Conservation (phyloP, 2,888 invertebrate species). For the Stenodera caucasica region DNA sequence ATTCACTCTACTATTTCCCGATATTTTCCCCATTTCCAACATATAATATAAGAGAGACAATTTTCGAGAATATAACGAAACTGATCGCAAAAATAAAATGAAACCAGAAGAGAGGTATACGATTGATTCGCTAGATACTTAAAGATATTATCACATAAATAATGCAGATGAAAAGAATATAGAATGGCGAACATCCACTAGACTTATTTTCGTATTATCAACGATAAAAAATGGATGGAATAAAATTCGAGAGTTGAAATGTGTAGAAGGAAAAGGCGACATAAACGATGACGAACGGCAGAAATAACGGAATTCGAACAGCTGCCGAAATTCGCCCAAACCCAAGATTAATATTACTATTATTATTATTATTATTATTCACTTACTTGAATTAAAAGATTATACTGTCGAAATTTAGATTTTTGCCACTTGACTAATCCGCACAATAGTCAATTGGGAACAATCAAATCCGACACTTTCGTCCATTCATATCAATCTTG, state of each 20-base stretch:
- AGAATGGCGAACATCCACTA: neutral
- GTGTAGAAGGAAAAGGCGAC: neutral
- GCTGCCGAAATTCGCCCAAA: conserved; percentile 28
- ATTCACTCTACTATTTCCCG: conserved; percentile 2
- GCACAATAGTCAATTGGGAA: neutral
- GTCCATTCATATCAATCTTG: neutral
- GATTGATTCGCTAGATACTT: conserved; percentile 22
- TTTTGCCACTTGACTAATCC: neutral
- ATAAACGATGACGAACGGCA: conserved; percentile 4
- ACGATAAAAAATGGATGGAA: neutral
- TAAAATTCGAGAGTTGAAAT: neutral
- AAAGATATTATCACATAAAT: conserved; percentile 24
- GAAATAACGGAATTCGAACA: conserved; percentile 26
- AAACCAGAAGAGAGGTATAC: neutral
- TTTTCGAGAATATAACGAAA: neutral
- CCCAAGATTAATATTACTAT: no score
- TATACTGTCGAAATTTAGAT: conserved; percentile 25
- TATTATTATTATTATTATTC: conserved; percentile 33
- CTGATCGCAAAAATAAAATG: neutral
- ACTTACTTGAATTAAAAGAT: conserved; percentile 33
- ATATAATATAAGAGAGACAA: neutral
- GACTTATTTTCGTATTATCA: neutral
- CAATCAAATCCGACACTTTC: neutral
- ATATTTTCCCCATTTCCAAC: neutral
- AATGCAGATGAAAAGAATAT: conserved; percentile 15